Percentiles rank a stretch among this genome's conserved stretches.
Evolutionary conservation across 2,797 vertebrate genomes (phyloP).

Genomic region (Austrolebias charrua): DNA sequence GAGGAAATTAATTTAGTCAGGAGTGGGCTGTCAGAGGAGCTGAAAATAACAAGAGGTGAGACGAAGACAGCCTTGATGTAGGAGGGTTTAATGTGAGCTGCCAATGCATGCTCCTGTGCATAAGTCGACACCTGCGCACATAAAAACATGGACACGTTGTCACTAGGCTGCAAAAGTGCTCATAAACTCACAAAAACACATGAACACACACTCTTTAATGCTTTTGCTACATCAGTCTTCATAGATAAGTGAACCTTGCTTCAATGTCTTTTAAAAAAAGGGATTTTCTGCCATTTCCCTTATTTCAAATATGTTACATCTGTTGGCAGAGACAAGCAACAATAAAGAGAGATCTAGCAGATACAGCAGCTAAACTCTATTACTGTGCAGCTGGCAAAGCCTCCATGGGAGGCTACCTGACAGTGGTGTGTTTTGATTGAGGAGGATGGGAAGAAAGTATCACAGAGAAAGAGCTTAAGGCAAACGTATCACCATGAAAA

Average conservation of each 20-base stretch:
- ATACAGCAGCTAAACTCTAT: constrained; percentile 23
- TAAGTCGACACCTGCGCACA: constrained; percentile 16
- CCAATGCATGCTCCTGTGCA: constrained; percentile 35
- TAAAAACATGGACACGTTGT: constrained; percentile 3
- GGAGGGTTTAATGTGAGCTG: constrained; percentile 48
- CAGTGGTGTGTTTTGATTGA: constrained; percentile 27
- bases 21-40: constrained; percentile 73
- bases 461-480: constrained; percentile 9
- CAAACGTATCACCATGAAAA: constrained; percentile 21
- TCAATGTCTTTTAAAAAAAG: constrained; percentile 54
- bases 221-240: constrained; percentile 39
- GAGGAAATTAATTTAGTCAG: constrained; percentile 76
- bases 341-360: constrained; percentile 48
- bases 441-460: constrained; percentile 23
- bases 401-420: constrained; percentile 31
- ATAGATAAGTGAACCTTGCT: constrained; percentile 46
- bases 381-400: constrained; percentile 22
- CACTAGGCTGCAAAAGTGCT: constrained; percentile 18
- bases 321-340: constrained; percentile 42
- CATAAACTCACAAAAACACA: constrained; percentile 26
- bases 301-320: constrained; percentile 56
- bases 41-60: constrained; percentile 69
- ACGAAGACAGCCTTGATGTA: constrained; percentile 71
- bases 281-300: constrained; percentile 44
- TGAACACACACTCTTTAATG: constrained; percentile 20